These are phyloP conservation scores for Hemichromis elongatus DNA, from an alignment of 2,113 vertebrate species.

Conservation along the genomic window DNA sequence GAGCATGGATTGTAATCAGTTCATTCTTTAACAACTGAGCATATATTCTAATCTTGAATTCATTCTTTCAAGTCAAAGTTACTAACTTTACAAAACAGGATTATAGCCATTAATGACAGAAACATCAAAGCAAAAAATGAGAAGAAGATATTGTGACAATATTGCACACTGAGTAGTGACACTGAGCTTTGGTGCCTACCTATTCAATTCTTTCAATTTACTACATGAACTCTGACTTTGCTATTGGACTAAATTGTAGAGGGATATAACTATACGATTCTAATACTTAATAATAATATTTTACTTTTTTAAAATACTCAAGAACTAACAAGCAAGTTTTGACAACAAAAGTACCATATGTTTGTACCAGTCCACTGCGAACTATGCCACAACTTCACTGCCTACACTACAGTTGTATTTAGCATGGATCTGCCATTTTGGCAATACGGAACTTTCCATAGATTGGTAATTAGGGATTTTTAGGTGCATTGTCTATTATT, in stretches of 20 bases:
- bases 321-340: background rate
- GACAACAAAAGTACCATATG: background rate
- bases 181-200: background rate
- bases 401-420: background rate
- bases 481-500: background rate
- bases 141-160: background rate
- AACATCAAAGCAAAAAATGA: background rate
- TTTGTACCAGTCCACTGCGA: background rate
- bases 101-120: background rate
- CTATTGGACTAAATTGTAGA: background rate
- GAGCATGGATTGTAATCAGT: background rate
- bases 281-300: background rate
- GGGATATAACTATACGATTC: background rate
- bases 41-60: background rate
- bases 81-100: background rate
- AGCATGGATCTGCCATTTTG: background rate
- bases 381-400: too few species aligned
- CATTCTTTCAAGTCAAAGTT: background rate
- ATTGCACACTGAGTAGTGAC: background rate
- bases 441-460: background rate
- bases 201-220: background rate
- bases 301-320: background rate
- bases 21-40: too few species aligned
- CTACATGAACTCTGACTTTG: background rate
- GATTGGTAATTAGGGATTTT: background rate